Evolutionary conservation across 2,888 invertebrate genomes (phyloP).

Genomic region (Barypeithes pellucidus): DNA sequence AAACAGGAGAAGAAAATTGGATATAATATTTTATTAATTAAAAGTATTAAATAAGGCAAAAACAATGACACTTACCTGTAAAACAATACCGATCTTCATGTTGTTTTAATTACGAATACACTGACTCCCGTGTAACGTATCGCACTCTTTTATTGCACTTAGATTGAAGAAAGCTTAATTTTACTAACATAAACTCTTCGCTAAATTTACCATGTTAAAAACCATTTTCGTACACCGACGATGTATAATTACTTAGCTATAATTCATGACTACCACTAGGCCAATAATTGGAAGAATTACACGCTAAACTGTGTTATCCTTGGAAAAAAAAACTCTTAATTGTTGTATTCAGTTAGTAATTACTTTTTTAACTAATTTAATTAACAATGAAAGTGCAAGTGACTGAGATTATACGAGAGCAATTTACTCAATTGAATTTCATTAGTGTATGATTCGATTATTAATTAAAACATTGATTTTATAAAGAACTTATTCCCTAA

Average conservation of each 20-base stretch:
- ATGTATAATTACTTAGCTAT: conserved; percentile 26
- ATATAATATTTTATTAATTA: no score
- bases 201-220: conserved; percentile 33
- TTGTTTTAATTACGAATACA: conserved; percentile 36
- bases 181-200: conserved; percentile 29
- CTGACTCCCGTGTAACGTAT: conserved; percentile 8
- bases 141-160: conserved; percentile 41
- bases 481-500: not conserved
- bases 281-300: conserved; percentile 10
- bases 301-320: conserved; percentile 22
- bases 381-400: conserved; percentile 33
- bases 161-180: conserved; percentile 45
- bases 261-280: not conserved
- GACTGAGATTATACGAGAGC: conserved; percentile 7
- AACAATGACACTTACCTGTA: conserved; percentile 41
- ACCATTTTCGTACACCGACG: conserved; percentile 29
- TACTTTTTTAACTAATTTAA: conserved; percentile 19
- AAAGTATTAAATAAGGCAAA: not conserved
- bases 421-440: conserved; percentile 18
- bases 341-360: conserved; percentile 19
- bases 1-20: no score
- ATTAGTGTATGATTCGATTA: not conserved
- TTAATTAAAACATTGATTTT: not conserved
- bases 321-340: conserved; percentile 19
- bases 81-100: conserved; percentile 46